Evolutionary conservation across 2,797 vertebrate species (phyloP), one percentile per base, ranked within the genome.

Genomic region (Craterocephalus amniculus): DNA sequence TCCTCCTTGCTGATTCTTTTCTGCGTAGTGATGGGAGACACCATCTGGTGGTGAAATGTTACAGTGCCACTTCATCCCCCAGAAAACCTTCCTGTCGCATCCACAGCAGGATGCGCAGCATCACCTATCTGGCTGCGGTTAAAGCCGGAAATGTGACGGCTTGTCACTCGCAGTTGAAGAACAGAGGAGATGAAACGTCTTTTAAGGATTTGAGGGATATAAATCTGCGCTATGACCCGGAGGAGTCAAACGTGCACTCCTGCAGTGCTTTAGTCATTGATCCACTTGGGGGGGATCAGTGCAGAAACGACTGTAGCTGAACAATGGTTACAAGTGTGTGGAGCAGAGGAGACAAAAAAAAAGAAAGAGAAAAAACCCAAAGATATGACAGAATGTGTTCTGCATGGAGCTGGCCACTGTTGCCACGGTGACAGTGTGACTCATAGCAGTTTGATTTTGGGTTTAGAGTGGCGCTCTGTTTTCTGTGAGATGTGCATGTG

Each of bases 381-480:
- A 78, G 86, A 93, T 85, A 90, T 88, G 86, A 91, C 88, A 90
- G 87, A 91, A 89, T 91, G 85, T 88, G 87, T 88, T 94, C 88
- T 93, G 89, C 91, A 90, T 89, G 82, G 88, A 91, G 87, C 88
- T 58, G 83, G 88, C 89, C 84, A 81, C 92, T 88, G 94, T 95
- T 95, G 93, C 94, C 92, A 94, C 90, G 93, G 94, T 92, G 93
- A 95, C 94, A 91, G 92, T 84, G 87, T 92, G 93, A 93, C 91
- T 94, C 92, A 92, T 89, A 81, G 88, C 92, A 90, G 88, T 92
- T 91, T 93, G 92, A 91, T 91, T 91, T 92, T 91, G 88, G 92
- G 87, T 89, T 92, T 92, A 81, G 87, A 91, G 90, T 81, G 74
- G 86, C 86, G 88, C 87, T 83, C 83, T 88, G 67, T 72, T 80